A percentile compares a stretch with the other conserved stretches of the same genome.
These are phyloP conservation scores for Sclerodermus sp. DNA, from an alignment of 2,888 invertebrate genomes.

Conservation along the genomic window DNA sequence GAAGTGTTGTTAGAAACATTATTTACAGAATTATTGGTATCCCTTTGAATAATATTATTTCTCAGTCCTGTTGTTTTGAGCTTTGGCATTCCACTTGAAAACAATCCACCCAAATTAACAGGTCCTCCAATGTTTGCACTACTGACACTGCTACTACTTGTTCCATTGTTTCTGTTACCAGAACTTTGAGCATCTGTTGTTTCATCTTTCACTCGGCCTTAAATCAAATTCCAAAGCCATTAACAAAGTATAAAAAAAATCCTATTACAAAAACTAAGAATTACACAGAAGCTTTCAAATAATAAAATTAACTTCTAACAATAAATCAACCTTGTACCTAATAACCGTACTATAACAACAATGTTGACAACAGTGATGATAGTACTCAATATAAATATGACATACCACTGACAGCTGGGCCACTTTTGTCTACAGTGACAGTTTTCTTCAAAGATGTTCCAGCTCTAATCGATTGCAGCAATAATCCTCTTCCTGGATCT, in stretches of 20 bases:
- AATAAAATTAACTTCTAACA: too few relatives aligned
- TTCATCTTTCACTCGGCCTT: constrained; percentile 51
- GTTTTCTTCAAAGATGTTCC: constrained; percentile 82
- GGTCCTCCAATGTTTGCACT: constrained; percentile 41
- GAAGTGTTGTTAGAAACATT: constrained; percentile 23
- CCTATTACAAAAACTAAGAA: not conserved
- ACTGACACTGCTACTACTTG: constrained; percentile 27
- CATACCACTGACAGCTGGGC: constrained; percentile 72
- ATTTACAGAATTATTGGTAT: constrained; percentile 30
- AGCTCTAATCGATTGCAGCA: constrained; percentile 81
- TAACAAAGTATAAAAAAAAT: not conserved
- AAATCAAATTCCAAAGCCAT: constrained; percentile 8
- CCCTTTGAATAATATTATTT: constrained; percentile 39
- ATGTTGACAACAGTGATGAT: too few relatives aligned
- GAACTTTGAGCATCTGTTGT: constrained; percentile 46
- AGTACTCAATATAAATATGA: not conserved
- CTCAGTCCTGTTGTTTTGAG: constrained; percentile 69
- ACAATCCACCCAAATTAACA: constrained; percentile 69
- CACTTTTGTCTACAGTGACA: constrained; percentile 88
- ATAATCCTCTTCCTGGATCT: constrained; percentile 66
- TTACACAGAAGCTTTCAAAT: too few relatives aligned
- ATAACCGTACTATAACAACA: not conserved
- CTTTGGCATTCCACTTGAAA: constrained; percentile 83
- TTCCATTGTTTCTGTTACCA: constrained; percentile 27
- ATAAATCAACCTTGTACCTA: too few relatives aligned